These are phyloP conservation scores for Cuniculus paca DNA, from an alignment of 2,797 vertebrate species.

Conservation along the genomic window DNA sequence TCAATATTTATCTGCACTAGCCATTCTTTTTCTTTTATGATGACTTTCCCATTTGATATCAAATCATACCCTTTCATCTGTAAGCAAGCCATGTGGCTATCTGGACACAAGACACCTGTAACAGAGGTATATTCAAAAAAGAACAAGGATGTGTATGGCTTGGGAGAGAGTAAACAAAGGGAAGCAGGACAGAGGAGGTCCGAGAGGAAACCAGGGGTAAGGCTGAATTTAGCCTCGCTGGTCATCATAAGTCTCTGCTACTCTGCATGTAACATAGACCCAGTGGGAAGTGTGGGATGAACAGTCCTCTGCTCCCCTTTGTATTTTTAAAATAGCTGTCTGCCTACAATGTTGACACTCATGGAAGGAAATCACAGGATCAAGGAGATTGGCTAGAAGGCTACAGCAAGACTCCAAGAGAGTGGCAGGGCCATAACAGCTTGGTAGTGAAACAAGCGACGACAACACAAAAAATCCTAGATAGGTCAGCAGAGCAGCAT, in stretches of 20 bases:
- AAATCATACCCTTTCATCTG: neutral
- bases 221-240: neutral
- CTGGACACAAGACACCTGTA: neutral
- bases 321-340: neutral
- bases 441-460: neutral
- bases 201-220: neutral
- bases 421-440: neutral
- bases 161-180: neutral
- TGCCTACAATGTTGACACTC: neutral
- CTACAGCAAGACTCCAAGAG: neutral
- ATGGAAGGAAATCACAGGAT: neutral
- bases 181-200: neutral
- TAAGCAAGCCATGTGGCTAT: neutral
- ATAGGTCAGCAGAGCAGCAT: neutral
- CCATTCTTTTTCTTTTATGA: slow-evolving; percentile 25
- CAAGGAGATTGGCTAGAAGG: neutral
- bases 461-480: neutral
- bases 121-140: neutral
- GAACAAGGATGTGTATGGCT: neutral
- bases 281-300: neutral
- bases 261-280: neutral
- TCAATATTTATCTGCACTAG: neutral
- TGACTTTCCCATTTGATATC: neutral
- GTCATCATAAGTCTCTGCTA: neutral
- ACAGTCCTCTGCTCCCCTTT: neutral